phyloP scores from a whole-genome alignment of 2,797 vertebrate genomes.

The Tolypeutes matacus region DNA sequence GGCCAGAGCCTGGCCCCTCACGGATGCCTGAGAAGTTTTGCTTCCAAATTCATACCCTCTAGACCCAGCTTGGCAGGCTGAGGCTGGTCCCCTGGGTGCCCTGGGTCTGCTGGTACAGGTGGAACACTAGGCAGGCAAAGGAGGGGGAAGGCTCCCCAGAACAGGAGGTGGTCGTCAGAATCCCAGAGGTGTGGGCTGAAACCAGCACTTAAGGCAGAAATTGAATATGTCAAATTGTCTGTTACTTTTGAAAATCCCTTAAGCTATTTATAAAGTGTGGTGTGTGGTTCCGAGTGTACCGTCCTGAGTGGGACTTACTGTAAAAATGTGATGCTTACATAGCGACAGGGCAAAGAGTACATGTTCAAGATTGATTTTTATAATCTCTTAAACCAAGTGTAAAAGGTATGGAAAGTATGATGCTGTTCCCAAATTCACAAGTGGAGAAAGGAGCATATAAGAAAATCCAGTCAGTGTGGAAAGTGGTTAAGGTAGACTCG shows the following conservation, averaged over 20 bases:
- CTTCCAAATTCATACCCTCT: not conserved
- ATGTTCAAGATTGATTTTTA: fast-evolving
- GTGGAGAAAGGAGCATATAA: not conserved
- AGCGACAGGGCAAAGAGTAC: not conserved
- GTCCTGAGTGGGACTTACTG: not conserved
- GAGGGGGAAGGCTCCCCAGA: not conserved
- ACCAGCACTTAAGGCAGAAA: not conserved
- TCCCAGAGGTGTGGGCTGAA: not conserved
- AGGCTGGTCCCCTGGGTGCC: not conserved
- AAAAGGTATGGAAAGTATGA: not conserved
- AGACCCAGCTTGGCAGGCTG: not conserved
- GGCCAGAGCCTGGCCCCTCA: not conserved
- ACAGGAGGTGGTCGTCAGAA: not conserved
- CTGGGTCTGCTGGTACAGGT: not conserved
- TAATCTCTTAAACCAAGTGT: not conserved
- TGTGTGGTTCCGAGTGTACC: too few species aligned
- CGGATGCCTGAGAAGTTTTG: fast-evolving
- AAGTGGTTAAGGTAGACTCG: not conserved
- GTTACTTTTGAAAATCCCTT: not conserved
- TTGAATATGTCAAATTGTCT: not conserved
- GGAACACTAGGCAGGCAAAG: not conserved
- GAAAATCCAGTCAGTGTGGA: not conserved
- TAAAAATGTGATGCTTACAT: too few species aligned
- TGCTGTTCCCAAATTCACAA: not conserved
- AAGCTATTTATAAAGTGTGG: not conserved